phyloP scores from a whole-genome alignment of 1,140 invertebrate genomes.

The Lepidurus packardi region DNA sequence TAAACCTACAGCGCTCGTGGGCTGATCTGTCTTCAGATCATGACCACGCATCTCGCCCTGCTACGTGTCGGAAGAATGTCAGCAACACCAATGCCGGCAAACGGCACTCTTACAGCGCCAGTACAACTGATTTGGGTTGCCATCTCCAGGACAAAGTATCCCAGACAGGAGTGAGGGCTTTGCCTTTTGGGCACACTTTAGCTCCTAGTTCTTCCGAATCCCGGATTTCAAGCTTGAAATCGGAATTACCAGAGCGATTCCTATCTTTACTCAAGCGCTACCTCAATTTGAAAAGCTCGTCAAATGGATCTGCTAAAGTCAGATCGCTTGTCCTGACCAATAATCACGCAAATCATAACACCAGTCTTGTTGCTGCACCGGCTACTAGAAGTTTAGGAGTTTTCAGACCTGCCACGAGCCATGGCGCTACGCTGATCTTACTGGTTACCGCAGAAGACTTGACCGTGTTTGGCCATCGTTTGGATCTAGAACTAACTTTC shows the following conservation, averaged over 20 bases:
- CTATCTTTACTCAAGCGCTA: conserved; percentile 31
- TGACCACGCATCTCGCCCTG: not conserved
- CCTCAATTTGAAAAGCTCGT: conserved; percentile 28
- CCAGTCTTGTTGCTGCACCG: not conserved
- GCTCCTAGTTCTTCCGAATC: not conserved
- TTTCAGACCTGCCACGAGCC: conserved; percentile 31
- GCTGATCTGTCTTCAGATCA: not conserved
- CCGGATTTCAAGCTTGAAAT: not conserved
- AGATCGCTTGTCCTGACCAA: not conserved
- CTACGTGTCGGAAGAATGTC: not conserved
- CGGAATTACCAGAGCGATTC: conserved; percentile 24
- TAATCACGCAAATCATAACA: not conserved
- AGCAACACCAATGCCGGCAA: not conserved
- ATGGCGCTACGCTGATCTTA: conserved; percentile 32
- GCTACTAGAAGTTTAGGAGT: conserved; percentile 28
- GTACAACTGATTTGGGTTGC: not conserved
- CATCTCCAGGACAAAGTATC: not conserved
- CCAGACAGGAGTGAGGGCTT: not conserved
- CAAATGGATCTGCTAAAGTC: not conserved
- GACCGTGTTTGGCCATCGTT: conserved; percentile 30
- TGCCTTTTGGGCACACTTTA: not conserved
- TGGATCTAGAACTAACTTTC: conserved; percentile 26
- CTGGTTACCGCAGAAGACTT: conserved; percentile 26
- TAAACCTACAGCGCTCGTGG: not conserved
- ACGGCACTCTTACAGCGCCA: not conserved